phyloP scores from a whole-genome alignment of 2,888 invertebrate species.

The Petrolisthes manimaculis region DNA sequence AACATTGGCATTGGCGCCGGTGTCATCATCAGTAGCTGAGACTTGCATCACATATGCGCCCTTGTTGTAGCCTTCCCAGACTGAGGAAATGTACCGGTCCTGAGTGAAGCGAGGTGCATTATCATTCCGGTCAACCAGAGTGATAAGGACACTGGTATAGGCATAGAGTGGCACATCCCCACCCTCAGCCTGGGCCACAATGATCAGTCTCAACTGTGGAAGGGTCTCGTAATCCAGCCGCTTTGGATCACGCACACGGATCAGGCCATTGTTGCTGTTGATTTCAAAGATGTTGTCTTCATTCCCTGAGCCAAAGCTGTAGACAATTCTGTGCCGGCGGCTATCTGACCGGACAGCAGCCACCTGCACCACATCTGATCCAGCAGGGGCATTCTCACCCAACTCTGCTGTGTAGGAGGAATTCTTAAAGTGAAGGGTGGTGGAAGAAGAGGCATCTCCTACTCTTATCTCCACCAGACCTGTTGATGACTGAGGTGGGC shows the following conservation, averaged over 20 bases:
- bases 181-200: constrained; percentile 86
- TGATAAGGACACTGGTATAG: constrained; percentile 85
- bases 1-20: constrained; percentile 82
- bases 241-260: constrained; percentile 82
- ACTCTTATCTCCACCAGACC: constrained; percentile 89
- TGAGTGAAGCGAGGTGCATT: constrained; percentile 95
- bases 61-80: constrained; percentile 93
- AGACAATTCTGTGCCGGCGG: constrained; percentile 83
- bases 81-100: constrained; percentile 89
- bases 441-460: constrained; percentile 75
- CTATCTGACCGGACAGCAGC: constrained; percentile 88
- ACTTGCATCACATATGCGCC: constrained; percentile 92
- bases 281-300: constrained; percentile 84
- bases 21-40: constrained; percentile 88
- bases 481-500: constrained; percentile 83
- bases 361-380: constrained; percentile 83
- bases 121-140: constrained; percentile 86
- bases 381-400: constrained; percentile 83
- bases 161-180: constrained; percentile 78
- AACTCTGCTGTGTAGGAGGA: constrained; percentile 83
- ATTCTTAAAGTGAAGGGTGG: constrained; percentile 85
- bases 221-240: constrained; percentile 85
- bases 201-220: constrained; percentile 75
- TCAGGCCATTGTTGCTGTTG: constrained; percentile 81
- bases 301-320: constrained; percentile 89